Conservation (phyloP, 2,888 invertebrate species). For the Slavum lentiscoides region DNA sequence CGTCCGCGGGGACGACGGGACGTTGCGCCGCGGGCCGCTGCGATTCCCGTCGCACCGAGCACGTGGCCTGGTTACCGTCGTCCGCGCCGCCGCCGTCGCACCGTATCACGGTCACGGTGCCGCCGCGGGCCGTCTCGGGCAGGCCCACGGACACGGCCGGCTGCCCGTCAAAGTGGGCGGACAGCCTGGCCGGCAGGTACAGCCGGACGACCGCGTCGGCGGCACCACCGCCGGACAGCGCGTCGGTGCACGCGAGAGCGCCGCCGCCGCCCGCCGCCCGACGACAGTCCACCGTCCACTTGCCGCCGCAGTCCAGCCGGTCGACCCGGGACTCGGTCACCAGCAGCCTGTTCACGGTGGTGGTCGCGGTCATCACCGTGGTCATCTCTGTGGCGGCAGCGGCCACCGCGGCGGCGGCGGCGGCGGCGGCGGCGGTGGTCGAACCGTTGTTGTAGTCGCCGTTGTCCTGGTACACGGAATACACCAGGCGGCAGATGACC, state of each 20-base stretch:
- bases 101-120: slow-evolving; percentile 12
- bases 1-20: slow-evolving; percentile 12
- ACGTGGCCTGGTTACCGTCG: slow-evolving; percentile 29
- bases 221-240: background rate
- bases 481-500: slow-evolving; percentile 50
- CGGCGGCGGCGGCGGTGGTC: background rate
- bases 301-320: slow-evolving; percentile 38
- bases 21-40: slow-evolving; percentile 10
- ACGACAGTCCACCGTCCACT: slow-evolving; percentile 45
- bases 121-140: slow-evolving; percentile 34
- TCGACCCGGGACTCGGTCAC: slow-evolving; percentile 35
- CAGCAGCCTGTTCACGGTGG: slow-evolving; percentile 23
- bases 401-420: background rate
- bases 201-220: slow-evolving; percentile 18
- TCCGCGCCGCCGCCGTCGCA: slow-evolving; percentile 1
- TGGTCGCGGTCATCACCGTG: slow-evolving; percentile 19
- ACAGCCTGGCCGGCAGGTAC: slow-evolving; percentile 32
- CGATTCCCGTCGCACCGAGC: slow-evolving; percentile 18
- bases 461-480: slow-evolving; percentile 40
- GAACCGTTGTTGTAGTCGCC: slow-evolving; percentile 32
- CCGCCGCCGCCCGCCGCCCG: slow-evolving; percentile 7
- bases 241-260: slow-evolving; percentile 26
- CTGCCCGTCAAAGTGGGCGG: slow-evolving; percentile 36
- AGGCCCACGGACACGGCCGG: slow-evolving; percentile 32
- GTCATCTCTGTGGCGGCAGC: background rate